Evolutionary conservation across 2,888 invertebrate genomes (phyloP), one percentile per base, ranked within the genome.

Genomic region (Eustalomyia histrio): DNA sequence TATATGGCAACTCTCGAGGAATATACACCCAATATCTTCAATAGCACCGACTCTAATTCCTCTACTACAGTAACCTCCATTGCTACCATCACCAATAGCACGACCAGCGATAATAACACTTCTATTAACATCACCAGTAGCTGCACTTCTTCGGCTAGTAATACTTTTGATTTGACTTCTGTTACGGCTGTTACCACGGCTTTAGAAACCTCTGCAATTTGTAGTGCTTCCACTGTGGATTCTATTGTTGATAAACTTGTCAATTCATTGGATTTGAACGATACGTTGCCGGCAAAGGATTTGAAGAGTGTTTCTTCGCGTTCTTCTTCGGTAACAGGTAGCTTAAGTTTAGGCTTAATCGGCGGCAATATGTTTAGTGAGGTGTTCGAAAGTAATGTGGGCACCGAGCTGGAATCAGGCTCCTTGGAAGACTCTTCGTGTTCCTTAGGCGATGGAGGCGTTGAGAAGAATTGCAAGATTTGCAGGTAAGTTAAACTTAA

Each of bases 401-500:
- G 88, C 24, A 86, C 86, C 43, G 88, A 89, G 79, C 86, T 89
- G 79, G 89, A 90, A 83, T 88, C 89, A 18, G 85, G 85, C 33
- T 85, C 88, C 4, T 86, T 91, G 79, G 91, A 91, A 83, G 91
- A 91, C 84, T 85, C 89, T 52, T 88, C 90, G 58, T 84, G 84
- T 71, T 87, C 89, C 29, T 86, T 87, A 60, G 80, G 86, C 64
- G 91, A 90, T 84, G 90, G 88, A 12, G 89, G 87, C 16, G 91
- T 92, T 88, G 93, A 93, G 85, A 93, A 93, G 90, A 92, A 92
- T 88, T 94, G 94, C 91, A 93, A 92, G 89, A 92, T 93, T 86
- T 94, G 94, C 93, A 93, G 92, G 93, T 93, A 87, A 92, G 93
- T 92, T 65, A 12, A 47, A 14, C 39, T 39, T 12, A 39, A 2